Evolutionary conservation across 37 sponge, comb jelly and placozoan genomes (phyloP), one percentile per base, ranked within the genome.

Genomic region (Bolinopsis microptera): DNA sequence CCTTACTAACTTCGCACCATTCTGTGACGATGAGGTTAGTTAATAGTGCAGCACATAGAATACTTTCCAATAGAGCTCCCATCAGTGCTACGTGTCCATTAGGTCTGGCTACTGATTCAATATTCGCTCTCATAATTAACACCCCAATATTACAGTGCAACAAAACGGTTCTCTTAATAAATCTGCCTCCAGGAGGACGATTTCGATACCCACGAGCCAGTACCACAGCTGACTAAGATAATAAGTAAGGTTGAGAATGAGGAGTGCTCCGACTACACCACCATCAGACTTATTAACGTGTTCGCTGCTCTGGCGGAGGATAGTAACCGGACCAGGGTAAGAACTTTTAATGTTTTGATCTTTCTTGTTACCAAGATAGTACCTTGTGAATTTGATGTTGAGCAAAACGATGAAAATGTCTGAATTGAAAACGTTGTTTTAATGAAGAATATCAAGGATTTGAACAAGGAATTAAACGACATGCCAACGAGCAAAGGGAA

Each of bases 161-260:
- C n/a, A n/a, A n/a, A n/a, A n/a, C n/a, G n/a, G n/a, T n/a, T n/a
- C n/a, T n/a, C n/a, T n/a, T n/a, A n/a, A n/a, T n/a, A n/a, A n/a
- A n/a, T n/a, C n/a, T n/a, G n/a, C n/a, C 31, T 72, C 26, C 26
- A 86, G 90, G 90, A 86, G 21, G 90, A 86, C 61, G 90, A 86
- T 27, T 86, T 36, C 36, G 90, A 86, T 22, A 86, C 90, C 61
- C 90, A 86, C 36, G 90, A 33, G 0, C 90, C 90, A 0, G 35
- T 86, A 1, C 61, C 90, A 5, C 90, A 86, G 39, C 41, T 86
- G 1, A 25, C 27, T 26, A 86, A 86, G 31, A 86, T 86, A 2
- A 86, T 86, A 9, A 86, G 24, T 26, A 86, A 86, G 30, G 36
- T 86, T 23, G 90, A 38, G 48, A 34, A 13, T 26, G 90, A 41